Evolutionary conservation across 2,888 invertebrate species (phyloP).

Genomic region (Nomada hirtipes): DNA sequence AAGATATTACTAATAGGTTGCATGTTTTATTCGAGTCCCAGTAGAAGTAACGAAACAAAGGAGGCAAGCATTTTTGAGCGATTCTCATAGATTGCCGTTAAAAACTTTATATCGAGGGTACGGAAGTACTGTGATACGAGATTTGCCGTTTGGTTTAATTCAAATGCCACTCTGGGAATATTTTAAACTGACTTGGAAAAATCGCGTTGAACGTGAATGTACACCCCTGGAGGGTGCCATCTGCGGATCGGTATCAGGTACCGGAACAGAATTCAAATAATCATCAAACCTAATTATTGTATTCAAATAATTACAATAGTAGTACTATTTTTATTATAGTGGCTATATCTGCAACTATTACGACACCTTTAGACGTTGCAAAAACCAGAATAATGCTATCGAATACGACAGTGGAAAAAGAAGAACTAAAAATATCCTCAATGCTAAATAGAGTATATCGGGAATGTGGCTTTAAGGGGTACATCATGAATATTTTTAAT

Average conservation of each 20-base stretch:
- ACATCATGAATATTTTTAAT: constrained; percentile 54
- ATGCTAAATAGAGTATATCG: constrained; percentile 87
- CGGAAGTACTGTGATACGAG: constrained; percentile 90
- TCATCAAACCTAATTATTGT: background rate
- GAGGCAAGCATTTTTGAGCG: constrained; percentile 89
- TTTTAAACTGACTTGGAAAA: constrained; percentile 88
- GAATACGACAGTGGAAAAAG: constrained; percentile 84
- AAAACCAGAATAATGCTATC: constrained; percentile 99
- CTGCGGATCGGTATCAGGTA: constrained; percentile 95
- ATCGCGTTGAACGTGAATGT: constrained; percentile 79
- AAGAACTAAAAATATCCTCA: constrained; percentile 84
- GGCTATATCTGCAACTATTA: constrained; percentile 93
- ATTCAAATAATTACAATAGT: background rate
- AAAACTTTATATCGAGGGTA: constrained; percentile 90
- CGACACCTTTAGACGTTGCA: constrained; percentile 98
- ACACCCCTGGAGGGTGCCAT: constrained; percentile 91
- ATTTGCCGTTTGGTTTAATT: constrained; percentile 97
- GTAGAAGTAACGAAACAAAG: constrained; percentile 98
- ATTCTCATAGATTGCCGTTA: constrained; percentile 81
- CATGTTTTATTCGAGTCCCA: constrained; percentile 96
- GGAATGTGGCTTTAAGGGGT: constrained; percentile 90
- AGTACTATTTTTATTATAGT: constrained; percentile 83
- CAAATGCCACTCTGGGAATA: constrained; percentile 98
- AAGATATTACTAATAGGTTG: constrained; percentile 86
- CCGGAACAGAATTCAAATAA: background rate